A percentile compares a stretch with the other conserved stretches of the same genome.
Conservation (phyloP, 2,113 vertebrate genomes). For the Dipodomys ordii region DNA sequence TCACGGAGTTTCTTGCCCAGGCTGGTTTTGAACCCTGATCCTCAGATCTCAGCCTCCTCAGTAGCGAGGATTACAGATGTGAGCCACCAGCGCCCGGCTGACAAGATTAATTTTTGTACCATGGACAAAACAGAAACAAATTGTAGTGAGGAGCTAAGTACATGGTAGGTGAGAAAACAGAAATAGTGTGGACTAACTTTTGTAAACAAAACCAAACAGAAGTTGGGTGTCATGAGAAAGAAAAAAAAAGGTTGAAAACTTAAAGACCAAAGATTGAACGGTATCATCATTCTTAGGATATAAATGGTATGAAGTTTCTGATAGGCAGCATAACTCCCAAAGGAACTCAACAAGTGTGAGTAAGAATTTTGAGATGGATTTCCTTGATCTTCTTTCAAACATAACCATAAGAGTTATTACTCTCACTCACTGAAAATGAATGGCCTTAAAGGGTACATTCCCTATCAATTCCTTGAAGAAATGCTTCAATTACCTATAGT, state of each 20-base stretch:
- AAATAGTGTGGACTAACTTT: neutral
- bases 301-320: neutral
- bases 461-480: slow-evolving; percentile 76
- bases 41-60: too few species aligned
- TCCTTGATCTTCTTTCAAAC: neutral
- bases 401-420: neutral
- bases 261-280: slow-evolving; percentile 1
- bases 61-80: too few species aligned
- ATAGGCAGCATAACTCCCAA: neutral
- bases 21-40: too few species aligned
- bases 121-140: neutral
- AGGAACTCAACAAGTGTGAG: neutral
- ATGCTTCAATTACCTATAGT: slow-evolving; percentile 94
- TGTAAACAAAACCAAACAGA: slow-evolving; percentile 11
- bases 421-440: too few species aligned
- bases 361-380: neutral
- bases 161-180: neutral
- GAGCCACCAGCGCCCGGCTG: too few species aligned
- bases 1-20: too few species aligned
- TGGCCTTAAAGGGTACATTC: too few species aligned
- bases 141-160: neutral
- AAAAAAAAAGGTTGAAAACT: neutral
- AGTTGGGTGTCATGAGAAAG: neutral
- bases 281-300: neutral
- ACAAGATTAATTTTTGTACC: neutral